Evolutionary conservation across 2,113 vertebrate genomes (phyloP).

Genomic region (Cettia cetti): DNA sequence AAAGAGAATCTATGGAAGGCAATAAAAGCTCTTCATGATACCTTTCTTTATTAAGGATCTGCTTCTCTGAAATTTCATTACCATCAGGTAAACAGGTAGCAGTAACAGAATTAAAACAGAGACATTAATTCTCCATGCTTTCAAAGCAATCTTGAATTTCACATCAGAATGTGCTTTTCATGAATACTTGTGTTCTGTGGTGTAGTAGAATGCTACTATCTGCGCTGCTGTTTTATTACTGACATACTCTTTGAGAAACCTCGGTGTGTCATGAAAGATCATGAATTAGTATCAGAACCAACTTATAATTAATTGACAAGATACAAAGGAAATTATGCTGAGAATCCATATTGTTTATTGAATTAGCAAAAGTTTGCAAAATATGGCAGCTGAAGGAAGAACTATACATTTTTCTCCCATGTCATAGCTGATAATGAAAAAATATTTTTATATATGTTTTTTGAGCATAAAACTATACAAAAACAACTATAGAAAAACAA

Average conservation of each 20-base stretch:
- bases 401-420: neutral
- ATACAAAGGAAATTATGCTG: neutral
- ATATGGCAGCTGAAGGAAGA: neutral
- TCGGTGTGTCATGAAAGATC: neutral
- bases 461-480: neutral
- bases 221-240: neutral
- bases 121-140: neutral
- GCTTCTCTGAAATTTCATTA: neutral
- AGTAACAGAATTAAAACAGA: neutral
- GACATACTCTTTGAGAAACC: neutral
- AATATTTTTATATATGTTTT: neutral
- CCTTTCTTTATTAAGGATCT: neutral
- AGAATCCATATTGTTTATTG: neutral
- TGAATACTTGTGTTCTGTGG: neutral
- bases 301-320: neutral
- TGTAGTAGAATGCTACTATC: neutral
- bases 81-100: neutral
- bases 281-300: neutral
- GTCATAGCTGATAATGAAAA: neutral
- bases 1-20: neutral
- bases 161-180: neutral
- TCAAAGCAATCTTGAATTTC: neutral
- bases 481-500: neutral
- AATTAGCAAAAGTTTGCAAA: neutral
- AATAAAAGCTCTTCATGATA: neutral